These are phyloP conservation scores for Isichthys henryi DNA, from an alignment of 2,113 vertebrate species.

Conservation along the genomic window DNA sequence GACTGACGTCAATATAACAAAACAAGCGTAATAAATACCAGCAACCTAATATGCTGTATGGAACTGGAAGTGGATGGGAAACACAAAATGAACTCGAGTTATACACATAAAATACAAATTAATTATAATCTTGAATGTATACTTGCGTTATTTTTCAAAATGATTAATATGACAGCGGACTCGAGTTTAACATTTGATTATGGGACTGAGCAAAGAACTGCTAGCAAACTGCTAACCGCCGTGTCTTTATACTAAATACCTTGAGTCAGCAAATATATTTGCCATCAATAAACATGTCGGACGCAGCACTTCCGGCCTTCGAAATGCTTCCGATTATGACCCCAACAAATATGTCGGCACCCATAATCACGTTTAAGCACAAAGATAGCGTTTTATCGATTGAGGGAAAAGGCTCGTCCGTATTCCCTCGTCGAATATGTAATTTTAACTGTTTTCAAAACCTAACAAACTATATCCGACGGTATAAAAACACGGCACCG, in stretches of 20 bases:
- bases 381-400: neutral
- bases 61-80: neutral
- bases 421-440: neutral
- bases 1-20: neutral
- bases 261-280: neutral
- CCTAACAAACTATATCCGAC: no score
- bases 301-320: neutral
- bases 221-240: neutral
- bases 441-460: neutral
- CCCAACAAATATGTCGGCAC: slow-evolving; percentile 22
- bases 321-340: neutral
- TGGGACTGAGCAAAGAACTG: neutral
- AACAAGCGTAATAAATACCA: neutral
- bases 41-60: neutral
- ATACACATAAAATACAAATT: neutral
- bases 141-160: neutral
- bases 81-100: neutral
- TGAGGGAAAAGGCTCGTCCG: neutral
- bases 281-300: slow-evolving; percentile 18
- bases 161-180: neutral
- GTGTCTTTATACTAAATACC: neutral
- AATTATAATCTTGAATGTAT: neutral
- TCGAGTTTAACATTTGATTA: neutral
- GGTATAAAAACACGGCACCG: neutral
- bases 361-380: slow-evolving; percentile 6